Conservation (phyloP, 2,113 vertebrate species). For the Dunckerocampus dactyliophorus region DNA sequence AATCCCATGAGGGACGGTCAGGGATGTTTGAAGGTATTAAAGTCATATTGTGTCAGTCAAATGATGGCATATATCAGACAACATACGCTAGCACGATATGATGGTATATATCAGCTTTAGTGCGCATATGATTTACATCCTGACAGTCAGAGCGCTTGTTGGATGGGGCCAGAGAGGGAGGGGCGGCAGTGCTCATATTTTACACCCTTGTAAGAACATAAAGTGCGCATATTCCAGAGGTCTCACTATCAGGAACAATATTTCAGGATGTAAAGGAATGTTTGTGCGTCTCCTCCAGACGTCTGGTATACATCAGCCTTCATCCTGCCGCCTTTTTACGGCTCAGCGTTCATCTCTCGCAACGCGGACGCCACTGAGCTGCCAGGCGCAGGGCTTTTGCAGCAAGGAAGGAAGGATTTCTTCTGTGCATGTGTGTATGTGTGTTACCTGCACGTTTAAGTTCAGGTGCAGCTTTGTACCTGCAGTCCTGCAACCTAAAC, state of each 20-base stretch:
- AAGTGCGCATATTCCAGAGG: slow-evolving; percentile 16
- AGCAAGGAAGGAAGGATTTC: slow-evolving; percentile 10
- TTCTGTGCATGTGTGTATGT: slow-evolving; percentile 10
- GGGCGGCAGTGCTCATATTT: slow-evolving; percentile 6
- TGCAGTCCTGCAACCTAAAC: background rate
- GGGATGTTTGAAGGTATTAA: too few species aligned
- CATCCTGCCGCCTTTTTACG: slow-evolving; percentile 18
- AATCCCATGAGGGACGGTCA: too few species aligned
- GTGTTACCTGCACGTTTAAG: slow-evolving; percentile 10
- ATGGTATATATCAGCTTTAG: too few species aligned
- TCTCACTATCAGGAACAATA: slow-evolving; percentile 8
- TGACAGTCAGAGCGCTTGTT: too few species aligned
- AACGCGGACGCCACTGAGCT: background rate
- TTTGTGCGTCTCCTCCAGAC: slow-evolving; percentile 9
- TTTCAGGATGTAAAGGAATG: slow-evolving; percentile 19
- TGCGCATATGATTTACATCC: too few species aligned
- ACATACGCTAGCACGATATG: too few species aligned
- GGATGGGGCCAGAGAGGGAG: too few species aligned
- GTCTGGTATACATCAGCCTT: slow-evolving; percentile 37
- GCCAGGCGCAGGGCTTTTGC: background rate
- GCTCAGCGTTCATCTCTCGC: background rate
- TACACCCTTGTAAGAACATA: slow-evolving; percentile 15
- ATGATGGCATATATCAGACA: slow-evolving; percentile 1
- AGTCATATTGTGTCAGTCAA: background rate
- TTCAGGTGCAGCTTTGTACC: background rate